Percentiles rank a stretch among this genome's conserved stretches.
These are phyloP conservation scores for Garra rufa DNA, from an alignment of 2,113 vertebrate genomes.

Conservation along the genomic window DNA sequence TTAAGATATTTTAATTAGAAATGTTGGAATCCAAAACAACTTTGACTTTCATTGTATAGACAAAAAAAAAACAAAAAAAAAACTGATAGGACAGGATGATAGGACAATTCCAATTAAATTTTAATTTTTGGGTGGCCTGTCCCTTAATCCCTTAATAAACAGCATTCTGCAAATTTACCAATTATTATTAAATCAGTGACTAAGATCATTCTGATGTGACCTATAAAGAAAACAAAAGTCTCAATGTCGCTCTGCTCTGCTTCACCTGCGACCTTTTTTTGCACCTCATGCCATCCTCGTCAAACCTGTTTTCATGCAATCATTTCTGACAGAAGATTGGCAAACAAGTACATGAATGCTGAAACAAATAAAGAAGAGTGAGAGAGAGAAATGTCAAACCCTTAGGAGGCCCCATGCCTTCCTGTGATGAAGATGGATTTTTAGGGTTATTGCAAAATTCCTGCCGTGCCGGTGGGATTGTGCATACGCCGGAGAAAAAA, in stretches of 20 bases:
- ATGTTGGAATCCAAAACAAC: not conserved
- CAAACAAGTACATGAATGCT: conserved; percentile 1
- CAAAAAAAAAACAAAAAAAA: no score
- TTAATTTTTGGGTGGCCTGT: not conserved
- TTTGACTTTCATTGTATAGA: not conserved
- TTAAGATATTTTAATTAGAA: no score
- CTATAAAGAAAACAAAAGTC: not conserved
- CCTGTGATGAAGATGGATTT: conserved; percentile 49
- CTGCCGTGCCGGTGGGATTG: conserved; percentile 51
- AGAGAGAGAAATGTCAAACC: conserved; percentile 38
- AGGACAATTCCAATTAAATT: not conserved
- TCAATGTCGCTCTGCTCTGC: not conserved
- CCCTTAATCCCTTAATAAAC: not conserved
- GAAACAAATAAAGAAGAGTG: conserved; percentile 13
- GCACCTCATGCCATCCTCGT: not conserved
- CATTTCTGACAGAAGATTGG: conserved; percentile 14
- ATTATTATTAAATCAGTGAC: not conserved
- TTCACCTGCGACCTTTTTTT: conserved; percentile 25
- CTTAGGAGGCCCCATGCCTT: conserved; percentile 30
- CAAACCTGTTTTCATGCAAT: conserved; percentile 28
- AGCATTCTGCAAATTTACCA: not conserved
- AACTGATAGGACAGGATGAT: no score
- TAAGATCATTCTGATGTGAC: not conserved
- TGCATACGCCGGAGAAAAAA: conserved; percentile 12
- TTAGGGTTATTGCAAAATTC: conserved; percentile 58